Evolutionary conservation across 1,140 invertebrate species (phyloP), one percentile per base, ranked within the genome.

Genomic region (Batillaria attramentaria): DNA sequence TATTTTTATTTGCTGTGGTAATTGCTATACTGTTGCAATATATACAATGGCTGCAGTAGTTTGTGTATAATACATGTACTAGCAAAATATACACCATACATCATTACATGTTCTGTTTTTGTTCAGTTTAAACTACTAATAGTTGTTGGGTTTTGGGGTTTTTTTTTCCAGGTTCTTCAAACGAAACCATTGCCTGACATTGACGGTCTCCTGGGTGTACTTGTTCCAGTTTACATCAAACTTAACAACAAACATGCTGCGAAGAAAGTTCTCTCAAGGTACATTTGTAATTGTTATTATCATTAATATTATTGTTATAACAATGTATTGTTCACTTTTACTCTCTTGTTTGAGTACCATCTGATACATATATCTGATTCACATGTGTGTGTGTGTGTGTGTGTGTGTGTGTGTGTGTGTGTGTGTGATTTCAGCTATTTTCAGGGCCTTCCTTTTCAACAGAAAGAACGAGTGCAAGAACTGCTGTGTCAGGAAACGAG

Each of bases 391-490:
- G 62, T 66, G n/a, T 20, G 20, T 66, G 62, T 35, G 13, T 66
- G 28, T 33, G 62, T 66, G 62, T 33, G 31, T 66, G 62, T 66
- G 62, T 8, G 62, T 66, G 62, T 5, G 31, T 66, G 62, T 35
- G 24, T 69, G 1, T 72, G 24, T 72, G 5, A 37, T 76, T 84
- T 18, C 73, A 84, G 83, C 42, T 69, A 54, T 68, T 81, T 84
- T 31, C 81, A 84, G 57, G 75, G 50, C 57, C 72, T 84, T 18
- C 42, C 73, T 60, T 31, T 31, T 57, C 33, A 31, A 68, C 57
- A 73, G 41, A 69, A 75, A 43, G 33, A 42, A 16, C 28, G 60
- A 24, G 66, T 77, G 8, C 54, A 57, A 20, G 57, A 60, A 54
- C 39, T 74, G n/a, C 62, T 79, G 20, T 57, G 65, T 24, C 2